Percentiles rank a stretch among this genome's conserved stretches.
Evolutionary conservation across 2,888 invertebrate species (phyloP).

Genomic region (Spodoptera picta): DNA sequence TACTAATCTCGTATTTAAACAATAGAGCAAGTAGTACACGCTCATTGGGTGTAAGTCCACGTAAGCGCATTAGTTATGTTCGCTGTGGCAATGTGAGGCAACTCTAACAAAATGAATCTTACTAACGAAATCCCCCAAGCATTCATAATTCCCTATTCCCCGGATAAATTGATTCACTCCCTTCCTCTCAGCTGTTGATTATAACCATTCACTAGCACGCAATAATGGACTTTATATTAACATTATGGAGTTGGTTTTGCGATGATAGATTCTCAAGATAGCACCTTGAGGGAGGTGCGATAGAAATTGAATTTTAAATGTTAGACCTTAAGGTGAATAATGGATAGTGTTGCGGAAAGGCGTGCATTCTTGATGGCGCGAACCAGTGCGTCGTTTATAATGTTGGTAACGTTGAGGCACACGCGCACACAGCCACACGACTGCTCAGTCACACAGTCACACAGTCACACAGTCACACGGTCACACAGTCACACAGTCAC

Average conservation of each 20-base stretch:
- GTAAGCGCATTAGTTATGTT: slow-evolving; percentile 13
- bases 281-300: slow-evolving; percentile 19
- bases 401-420: slow-evolving; percentile 54
- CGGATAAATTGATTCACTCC: slow-evolving; percentile 73
- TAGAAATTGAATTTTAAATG: slow-evolving; percentile 49
- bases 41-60: slow-evolving; percentile 1
- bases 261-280: slow-evolving; percentile 28
- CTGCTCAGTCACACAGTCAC: not conserved
- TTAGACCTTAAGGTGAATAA: slow-evolving; percentile 28
- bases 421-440: not conserved
- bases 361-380: slow-evolving; percentile 60
- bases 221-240: slow-evolving; percentile 29
- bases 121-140: slow-evolving; percentile 51
- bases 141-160: slow-evolving; percentile 57
- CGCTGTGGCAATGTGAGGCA: slow-evolving; percentile 26
- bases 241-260: slow-evolving; percentile 31
- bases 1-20: no score
- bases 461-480: not conserved
- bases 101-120: slow-evolving; percentile 48
- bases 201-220: slow-evolving; percentile 33
- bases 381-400: slow-evolving; percentile 57
- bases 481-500: no score
- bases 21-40: not conserved
- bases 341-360: slow-evolving; percentile 33
- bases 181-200: slow-evolving; percentile 63